Percentiles rank a stretch among this genome's conserved stretches.
Evolutionary conservation across 1,140 invertebrate genomes (phyloP).

Genomic region (Meloidogyne exigua): DNA sequence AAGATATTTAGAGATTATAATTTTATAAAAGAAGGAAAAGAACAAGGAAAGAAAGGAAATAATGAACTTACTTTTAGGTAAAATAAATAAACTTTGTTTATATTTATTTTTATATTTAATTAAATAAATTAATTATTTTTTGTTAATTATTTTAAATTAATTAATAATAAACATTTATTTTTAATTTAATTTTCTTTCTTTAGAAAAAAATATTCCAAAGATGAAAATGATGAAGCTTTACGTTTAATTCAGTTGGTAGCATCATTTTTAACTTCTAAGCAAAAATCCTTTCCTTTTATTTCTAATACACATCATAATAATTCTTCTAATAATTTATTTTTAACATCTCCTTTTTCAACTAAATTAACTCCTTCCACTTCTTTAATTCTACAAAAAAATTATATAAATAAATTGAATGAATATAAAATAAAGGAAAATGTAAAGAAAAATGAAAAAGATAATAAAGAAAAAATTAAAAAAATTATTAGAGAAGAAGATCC

Average conservation of each 20-base stretch:
- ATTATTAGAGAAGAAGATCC: conserved; percentile 18
- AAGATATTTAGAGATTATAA: neutral
- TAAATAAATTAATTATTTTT: no score
- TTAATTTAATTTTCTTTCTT: neutral
- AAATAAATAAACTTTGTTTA: neutral
- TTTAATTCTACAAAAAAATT: neutral
- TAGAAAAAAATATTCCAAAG: neutral
- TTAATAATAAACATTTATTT: no score
- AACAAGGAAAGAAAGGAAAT: neutral
- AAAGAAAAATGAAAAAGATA: neutral
- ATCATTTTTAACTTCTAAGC: conserved; percentile 2
- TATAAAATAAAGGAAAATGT: neutral
- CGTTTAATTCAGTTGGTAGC: neutral
- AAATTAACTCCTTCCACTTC: neutral
- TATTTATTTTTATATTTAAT: no score
- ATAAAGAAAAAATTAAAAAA: neutral
- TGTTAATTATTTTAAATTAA: no score
- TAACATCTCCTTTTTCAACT: neutral
- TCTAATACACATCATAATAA: neutral
- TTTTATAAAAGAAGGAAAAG: neutral
- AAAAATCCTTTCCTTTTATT: neutral
- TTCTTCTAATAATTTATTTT: no score
- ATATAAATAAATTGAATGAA: neutral
- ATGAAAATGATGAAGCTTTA: neutral
- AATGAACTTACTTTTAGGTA: neutral